Conservation (phyloP, 2,797 vertebrate genomes). For the Myiotriccus ornatus region DNA sequence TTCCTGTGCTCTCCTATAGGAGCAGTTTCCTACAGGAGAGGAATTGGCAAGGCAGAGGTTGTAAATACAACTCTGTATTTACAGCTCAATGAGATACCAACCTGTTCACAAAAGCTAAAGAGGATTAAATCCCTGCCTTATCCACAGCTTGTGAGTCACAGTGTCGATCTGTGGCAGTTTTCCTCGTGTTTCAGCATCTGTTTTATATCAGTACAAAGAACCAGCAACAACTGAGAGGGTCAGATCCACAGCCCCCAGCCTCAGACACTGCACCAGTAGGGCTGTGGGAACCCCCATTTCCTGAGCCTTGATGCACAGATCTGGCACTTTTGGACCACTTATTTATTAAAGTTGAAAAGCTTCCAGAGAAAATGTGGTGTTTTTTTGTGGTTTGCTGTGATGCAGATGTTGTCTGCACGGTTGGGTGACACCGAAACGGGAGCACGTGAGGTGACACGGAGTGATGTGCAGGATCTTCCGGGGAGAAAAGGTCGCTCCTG, state of each 20-base stretch:
- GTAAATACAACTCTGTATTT: background rate
- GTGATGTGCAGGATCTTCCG: background rate
- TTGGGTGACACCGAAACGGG: background rate
- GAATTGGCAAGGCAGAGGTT: background rate
- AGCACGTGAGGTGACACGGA: rapidly evolving
- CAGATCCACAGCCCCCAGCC: background rate
- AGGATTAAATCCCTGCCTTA: background rate
- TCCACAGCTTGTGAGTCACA: background rate
- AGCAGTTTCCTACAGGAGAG: background rate
- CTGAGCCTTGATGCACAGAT: background rate
- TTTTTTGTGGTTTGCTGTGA: background rate
- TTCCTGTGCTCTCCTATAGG: background rate
- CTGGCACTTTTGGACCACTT: background rate
- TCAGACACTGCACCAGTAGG: background rate
- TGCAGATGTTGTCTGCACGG: background rate
- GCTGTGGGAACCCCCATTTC: background rate
- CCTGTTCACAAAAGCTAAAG: background rate
- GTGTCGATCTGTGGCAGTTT: background rate
- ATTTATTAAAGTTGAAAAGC: constrained; percentile 41
- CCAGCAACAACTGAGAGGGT: background rate
- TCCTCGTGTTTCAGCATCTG: background rate
- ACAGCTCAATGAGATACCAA: background rate
- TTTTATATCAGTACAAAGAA: background rate
- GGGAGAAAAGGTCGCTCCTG: background rate
- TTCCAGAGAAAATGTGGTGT: background rate